These are phyloP conservation scores for Euzetes globulus DNA, from an alignment of 2,888 invertebrate genomes.

Conservation along the genomic window DNA sequence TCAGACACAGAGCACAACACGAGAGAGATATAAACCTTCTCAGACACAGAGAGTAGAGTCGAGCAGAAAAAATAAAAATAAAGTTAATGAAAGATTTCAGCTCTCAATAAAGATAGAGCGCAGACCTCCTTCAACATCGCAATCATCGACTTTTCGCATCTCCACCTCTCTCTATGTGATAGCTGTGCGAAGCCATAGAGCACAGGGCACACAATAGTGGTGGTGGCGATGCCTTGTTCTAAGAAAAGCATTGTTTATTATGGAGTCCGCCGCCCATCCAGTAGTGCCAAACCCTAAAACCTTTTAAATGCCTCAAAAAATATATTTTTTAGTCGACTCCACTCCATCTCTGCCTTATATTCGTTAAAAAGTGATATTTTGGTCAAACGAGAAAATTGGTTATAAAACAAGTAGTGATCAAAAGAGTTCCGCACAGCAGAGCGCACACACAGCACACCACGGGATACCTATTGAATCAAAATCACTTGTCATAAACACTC, in stretches of 20 bases:
- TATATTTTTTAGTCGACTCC: neutral
- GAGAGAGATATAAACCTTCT: neutral
- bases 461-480: constrained; percentile 22
- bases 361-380: constrained; percentile 17
- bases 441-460: constrained; percentile 18
- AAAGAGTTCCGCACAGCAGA: constrained; percentile 18
- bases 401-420: constrained; percentile 9
- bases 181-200: neutral
- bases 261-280: constrained; percentile 12
- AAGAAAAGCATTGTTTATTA: constrained; percentile 24
- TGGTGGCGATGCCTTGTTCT: neutral
- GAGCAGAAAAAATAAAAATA: neutral
- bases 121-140: constrained; percentile 24
- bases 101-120: constrained; percentile 15
- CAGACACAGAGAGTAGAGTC: neutral
- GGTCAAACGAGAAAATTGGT: neutral
- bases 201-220: neutral
- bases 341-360: neutral
- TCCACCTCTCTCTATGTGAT: neutral
- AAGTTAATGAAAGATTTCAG: constrained; percentile 28
- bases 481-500: constrained; percentile 29
- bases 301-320: constrained; percentile 22
- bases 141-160: constrained; percentile 23
- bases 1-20: neutral
- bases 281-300: constrained; percentile 30